Evolutionary conservation across 2,113 vertebrate species (phyloP), one percentile per base, ranked within the genome.

Genomic region (Eptesicus fuscus): DNA sequence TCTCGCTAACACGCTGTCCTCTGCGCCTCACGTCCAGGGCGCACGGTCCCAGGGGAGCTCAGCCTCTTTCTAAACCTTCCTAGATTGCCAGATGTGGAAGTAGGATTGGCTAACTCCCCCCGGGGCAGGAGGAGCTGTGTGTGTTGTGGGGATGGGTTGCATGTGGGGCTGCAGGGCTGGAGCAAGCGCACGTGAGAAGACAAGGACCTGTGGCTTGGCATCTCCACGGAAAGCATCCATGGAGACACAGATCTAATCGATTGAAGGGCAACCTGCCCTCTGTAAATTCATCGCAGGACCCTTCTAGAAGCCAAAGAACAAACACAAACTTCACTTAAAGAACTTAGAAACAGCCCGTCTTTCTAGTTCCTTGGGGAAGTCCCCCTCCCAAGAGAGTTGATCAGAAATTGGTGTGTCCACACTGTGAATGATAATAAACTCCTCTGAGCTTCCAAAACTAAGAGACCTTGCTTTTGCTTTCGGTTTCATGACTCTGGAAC

Each of bases 21-120:
- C 53, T 25, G 56, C 0, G 0, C 44, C 88, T n/a, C 44, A 17
- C 8, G 35, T 44, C 44, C 53, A 22, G 88, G 59, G 49, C 67
- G 11, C 49, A 12, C 6, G 49, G 70, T 74, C 78, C 79, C 25
- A 0, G 49, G 71, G 76, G 28, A 90, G 63, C 42, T 42, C 51
- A 0, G 40, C 35, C 61, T 67, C n/a, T 94, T 69, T 82, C 49
- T n/a, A 51, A 91, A 70, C 53, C 92, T 88, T 69, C 85, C 88
- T 70, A 69, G 83, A 85, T 44, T 44, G n/a, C 88, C 65, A 59
- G 51, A 76, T 96, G 88, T 88, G 63, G 77, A 88, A 76, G 71
- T 78, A 70, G 0, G 4, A 82, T 51, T 78, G 63, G 84, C 87
- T 92, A 69, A 51, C 37, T 78, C 67, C 69, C 76, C 9, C 10